These are phyloP conservation scores for Drosophila mettleri DNA, from an alignment of 2,888 invertebrate genomes.

Conservation along the genomic window DNA sequence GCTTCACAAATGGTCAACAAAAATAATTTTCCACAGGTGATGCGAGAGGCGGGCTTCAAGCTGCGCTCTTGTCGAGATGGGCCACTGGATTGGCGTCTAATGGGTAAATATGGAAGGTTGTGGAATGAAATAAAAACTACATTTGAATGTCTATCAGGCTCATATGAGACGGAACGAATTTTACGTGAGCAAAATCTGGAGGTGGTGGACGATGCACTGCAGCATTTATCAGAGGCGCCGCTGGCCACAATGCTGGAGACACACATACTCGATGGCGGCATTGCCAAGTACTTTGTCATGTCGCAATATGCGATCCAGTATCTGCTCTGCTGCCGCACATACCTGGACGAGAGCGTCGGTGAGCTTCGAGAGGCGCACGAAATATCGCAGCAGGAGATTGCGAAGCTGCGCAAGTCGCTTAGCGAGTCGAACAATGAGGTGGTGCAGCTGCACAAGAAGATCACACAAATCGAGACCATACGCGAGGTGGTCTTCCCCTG, in stretches of 20 bases:
- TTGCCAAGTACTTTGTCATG: constrained; percentile 83
- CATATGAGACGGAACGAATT: constrained; percentile 82
- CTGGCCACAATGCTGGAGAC: constrained; percentile 80
- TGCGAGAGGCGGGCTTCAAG: constrained; percentile 83
- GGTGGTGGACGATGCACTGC: constrained; percentile 78
- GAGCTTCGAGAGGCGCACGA: constrained; percentile 76
- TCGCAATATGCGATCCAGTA: constrained; percentile 84
- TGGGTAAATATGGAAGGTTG: constrained; percentile 67
- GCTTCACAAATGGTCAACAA: constrained; percentile 62
- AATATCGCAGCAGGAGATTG: constrained; percentile 75
- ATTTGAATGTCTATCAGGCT: constrained; percentile 57
- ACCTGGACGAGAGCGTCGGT: constrained; percentile 81
- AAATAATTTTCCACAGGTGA: constrained; percentile 83
- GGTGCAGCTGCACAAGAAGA: constrained; percentile 81
- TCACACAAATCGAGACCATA: constrained; percentile 83
- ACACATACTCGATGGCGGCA: constrained; percentile 83
- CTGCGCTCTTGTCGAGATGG: constrained; percentile 81
- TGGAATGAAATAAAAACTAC: not conserved
- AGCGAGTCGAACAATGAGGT: constrained; percentile 81
- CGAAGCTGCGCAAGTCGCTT: constrained; percentile 68
- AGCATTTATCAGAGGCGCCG: constrained; percentile 83
- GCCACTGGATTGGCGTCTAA: constrained; percentile 82
- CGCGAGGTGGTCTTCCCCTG: constrained; percentile 84
- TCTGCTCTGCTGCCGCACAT: constrained; percentile 83
- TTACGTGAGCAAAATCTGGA: constrained; percentile 83